Evolutionary conservation across 2,797 vertebrate genomes (phyloP), one percentile per base, ranked within the genome.

Genomic region (Mus spretus): DNA sequence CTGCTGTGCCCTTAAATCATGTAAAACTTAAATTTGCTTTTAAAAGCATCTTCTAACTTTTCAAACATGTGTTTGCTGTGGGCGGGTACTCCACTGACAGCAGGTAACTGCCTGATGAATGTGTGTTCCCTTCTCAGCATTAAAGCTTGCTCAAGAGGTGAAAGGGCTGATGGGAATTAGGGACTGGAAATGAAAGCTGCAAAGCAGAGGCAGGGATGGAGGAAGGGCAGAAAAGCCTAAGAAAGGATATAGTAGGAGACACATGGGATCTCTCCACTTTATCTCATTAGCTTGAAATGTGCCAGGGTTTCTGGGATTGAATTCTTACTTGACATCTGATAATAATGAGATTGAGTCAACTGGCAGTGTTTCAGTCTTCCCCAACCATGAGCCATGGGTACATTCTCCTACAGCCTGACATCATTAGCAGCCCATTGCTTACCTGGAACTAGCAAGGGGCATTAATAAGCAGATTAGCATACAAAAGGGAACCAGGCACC

Each of bases 331-430:
- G 91, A 78, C 63, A n/a, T 87, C 59, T 79, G 44, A 50, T 47
- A 86, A 86, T 53, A 92, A 97, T 90, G 67, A 96, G 86, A 95
- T 28, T 89, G 37, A 97, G 94, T 77, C 77, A 95, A 72, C 0
- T 83, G 87, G 57, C 77, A 80, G 55, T 90, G 88, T 82, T 93
- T 96, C 94, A 47, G 70, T 93, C 50, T 82, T 72, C 22, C 12
- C 28, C 57, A 28, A 24, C 74, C 1, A 9, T 22, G 40, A 31
- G 19, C 12, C 15, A 81, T 4, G 80, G 34, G 15, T 57, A 57
- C 28, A 15, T 77, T 75, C 50, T 91, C 65, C 19, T 77, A 87
- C 50, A 74, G 83, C 20, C 65, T 92, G 82, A 67, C 90, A 80
- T 70, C 47, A 31, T 93, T 94, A 89, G 57, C 83, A 89, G 24